Base-by-base conservation (phyloP, 2,888 invertebrate species). In the Plusia festucae region DNA sequence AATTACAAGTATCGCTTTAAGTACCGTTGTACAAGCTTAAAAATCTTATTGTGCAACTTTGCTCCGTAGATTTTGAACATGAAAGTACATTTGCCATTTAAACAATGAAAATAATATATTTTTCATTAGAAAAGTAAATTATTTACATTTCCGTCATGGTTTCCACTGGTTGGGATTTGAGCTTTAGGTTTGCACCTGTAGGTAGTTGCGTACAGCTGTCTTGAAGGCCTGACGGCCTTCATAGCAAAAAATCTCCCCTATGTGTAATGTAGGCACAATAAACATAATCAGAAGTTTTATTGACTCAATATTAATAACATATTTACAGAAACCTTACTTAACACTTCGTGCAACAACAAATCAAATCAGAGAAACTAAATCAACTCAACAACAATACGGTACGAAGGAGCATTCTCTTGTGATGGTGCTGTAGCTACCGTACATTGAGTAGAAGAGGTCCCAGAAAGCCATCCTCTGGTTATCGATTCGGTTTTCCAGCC, bases 401-500 rank as follows among this genome's bases (percentile, higher is more conserved):
- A n/a, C 40, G 11, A 77, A 70, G 22, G 69, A 71, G 65, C 93
- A 92, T 9, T 85, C 79, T 53, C 90, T 75, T 11, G 79, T 73
- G 27, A 92, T 81, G 60, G 86, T 90, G 63, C 87, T 90, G 53
- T 88, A 85, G 68, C 80, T 87, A 7, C 90, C 93, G 46, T 93
- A 94, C 22, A 86, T 75, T 9, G 85, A 82, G 64, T 92, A 91
- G 70, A 94, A 94, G 1, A 94, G 86, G 59, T 94, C 93, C 95
- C 95, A 94, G 73, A 92, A 94, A 0, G 93, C 90, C 90, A 93
- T 92, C 20, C 93, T 87, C 8, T 91, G 86, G 56, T 90, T 88
- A 56, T 85, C 82, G 7, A 91, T 87, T 56, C 95, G 82, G 27
- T 83, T 79, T 44, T 90, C 88, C 60, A 92, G 68, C 15, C 72